Conservation (phyloP, 2,797 vertebrate genomes). For the Ceyx erithaca region DNA sequence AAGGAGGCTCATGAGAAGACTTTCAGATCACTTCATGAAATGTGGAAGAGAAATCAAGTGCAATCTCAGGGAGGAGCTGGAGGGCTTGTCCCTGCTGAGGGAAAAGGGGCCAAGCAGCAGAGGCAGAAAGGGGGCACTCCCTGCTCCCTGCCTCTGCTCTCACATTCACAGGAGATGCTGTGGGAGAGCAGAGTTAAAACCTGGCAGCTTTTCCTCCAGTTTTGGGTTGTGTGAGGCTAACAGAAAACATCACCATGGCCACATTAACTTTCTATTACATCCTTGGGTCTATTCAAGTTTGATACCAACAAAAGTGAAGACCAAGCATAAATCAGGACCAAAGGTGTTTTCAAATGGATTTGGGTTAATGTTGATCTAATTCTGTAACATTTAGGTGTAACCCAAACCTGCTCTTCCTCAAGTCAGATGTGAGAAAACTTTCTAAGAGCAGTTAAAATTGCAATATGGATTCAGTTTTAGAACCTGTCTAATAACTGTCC, state of each 20-base stretch:
- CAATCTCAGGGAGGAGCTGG: not conserved
- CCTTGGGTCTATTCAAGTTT: not conserved
- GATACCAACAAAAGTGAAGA: not conserved
- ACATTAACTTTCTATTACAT: not conserved
- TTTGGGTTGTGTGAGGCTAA: not conserved
- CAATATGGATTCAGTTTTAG: not conserved
- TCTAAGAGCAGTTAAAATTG: not conserved
- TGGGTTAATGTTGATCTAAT: not conserved
- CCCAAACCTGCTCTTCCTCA: not conserved
- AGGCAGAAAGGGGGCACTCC: not conserved
- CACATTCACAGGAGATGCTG: not conserved
- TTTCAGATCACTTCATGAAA: not conserved
- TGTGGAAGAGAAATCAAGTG: not conserved
- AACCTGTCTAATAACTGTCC: not conserved
- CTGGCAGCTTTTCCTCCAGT: accelerated
- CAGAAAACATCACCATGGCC: accelerated
- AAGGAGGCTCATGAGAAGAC: not conserved
- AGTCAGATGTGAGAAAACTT: not conserved
- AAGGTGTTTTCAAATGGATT: not conserved
- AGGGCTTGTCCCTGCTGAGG: not conserved
- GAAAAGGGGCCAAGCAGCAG: not conserved
- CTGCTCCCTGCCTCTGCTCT: not conserved
- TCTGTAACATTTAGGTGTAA: not conserved
- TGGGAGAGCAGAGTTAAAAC: not conserved
- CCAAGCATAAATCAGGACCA: not conserved